Percentiles rank a stretch among this genome's conserved stretches.
These are phyloP conservation scores for Polydrusus cervinus DNA, from an alignment of 2,888 invertebrate genomes.

Conservation along the genomic window DNA sequence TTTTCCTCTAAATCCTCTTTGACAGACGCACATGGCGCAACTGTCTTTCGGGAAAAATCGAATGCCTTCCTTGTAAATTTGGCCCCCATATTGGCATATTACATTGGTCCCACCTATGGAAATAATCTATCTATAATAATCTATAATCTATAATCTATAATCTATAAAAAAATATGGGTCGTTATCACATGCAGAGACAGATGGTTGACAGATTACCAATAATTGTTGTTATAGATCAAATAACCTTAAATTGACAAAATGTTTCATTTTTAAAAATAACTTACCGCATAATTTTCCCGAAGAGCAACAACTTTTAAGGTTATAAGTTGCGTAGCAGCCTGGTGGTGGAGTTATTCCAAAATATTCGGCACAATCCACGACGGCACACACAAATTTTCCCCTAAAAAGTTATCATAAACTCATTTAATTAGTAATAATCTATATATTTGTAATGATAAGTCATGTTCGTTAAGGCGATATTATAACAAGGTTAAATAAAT, in stretches of 20 bases:
- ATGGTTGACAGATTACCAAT: too few species aligned
- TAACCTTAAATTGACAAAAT: too few species aligned
- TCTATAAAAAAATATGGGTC: too few species aligned
- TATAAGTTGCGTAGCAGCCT: background rate
- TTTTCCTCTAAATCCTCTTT: conserved; percentile 70
- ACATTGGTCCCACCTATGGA: background rate
- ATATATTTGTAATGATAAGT: too few species aligned
- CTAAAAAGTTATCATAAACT: conserved; percentile 8
- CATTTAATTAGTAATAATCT: too few species aligned
- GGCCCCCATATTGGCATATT: conserved; percentile 71
- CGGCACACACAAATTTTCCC: conserved; percentile 3
- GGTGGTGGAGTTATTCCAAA: conserved; percentile 23
- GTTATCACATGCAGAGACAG: too few species aligned
- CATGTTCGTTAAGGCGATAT: too few species aligned
- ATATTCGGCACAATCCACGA: conserved; percentile 19
- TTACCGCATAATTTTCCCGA: background rate
- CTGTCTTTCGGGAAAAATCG: conserved; percentile 71
- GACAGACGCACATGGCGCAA: conserved; percentile 71
- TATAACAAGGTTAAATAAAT: too few species aligned
- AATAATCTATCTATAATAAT: background rate
- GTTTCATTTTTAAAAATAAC: background rate
- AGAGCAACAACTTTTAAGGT: conserved; percentile 6
- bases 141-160: too few species aligned
- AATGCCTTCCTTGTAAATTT: conserved; percentile 71
- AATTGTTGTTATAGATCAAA: too few species aligned